Percentiles rank a stretch among this genome's conserved stretches.
These are phyloP conservation scores for Cephalotes varians DNA, from an alignment of 2,888 invertebrate genomes.

Conservation along the genomic window DNA sequence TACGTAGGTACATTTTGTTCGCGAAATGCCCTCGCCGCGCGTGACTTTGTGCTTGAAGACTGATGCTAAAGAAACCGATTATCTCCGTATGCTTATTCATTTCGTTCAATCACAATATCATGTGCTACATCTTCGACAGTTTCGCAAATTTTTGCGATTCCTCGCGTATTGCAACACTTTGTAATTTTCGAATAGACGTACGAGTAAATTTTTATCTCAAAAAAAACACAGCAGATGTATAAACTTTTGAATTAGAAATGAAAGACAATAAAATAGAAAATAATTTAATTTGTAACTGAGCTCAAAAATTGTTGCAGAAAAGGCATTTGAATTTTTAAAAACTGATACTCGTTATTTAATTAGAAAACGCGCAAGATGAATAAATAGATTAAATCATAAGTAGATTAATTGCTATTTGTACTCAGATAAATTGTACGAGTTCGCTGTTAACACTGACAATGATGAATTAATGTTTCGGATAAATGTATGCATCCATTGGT, in stretches of 20 bases:
- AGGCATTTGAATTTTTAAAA: background rate
- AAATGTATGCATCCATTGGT: too few species aligned
- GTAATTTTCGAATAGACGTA: background rate
- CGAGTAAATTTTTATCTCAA: slow-evolving; percentile 8
- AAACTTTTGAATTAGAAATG: background rate
- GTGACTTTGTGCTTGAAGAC: too few species aligned
- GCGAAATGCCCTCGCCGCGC: background rate
- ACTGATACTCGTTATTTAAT: background rate
- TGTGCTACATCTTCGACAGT: background rate
- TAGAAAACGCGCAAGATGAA: background rate
- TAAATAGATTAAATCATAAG: background rate
- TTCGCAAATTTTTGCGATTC: background rate
- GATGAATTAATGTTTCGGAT: too few species aligned
- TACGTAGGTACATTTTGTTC: background rate
- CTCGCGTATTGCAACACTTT: background rate
- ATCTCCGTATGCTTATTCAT: background rate
- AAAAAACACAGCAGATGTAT: background rate
- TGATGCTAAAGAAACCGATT: background rate
- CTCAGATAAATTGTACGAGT: too few species aligned
- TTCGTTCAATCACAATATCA: slow-evolving; percentile 10
- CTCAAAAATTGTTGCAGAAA: background rate
- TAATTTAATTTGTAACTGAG: background rate
- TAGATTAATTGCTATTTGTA: too few species aligned
- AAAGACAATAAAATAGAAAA: background rate
- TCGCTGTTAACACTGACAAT: too few species aligned